Conservation (phyloP, 2,888 invertebrate genomes). For the Rotaria sp. region DNA sequence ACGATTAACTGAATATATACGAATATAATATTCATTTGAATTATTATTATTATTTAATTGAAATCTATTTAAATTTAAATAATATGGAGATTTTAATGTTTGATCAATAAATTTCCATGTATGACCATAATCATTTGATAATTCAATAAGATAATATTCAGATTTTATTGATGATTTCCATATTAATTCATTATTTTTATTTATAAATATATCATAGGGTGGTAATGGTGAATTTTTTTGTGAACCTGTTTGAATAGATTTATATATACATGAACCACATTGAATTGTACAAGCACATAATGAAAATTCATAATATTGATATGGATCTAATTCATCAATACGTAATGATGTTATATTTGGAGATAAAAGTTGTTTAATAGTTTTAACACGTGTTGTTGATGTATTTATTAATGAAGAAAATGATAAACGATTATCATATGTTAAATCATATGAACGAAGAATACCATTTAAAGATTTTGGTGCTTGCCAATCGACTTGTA, state of each 20-base stretch:
- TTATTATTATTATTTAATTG: background rate
- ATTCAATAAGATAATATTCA: slow-evolving; percentile 12
- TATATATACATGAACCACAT: background rate
- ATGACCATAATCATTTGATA: background rate
- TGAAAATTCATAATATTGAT: background rate
- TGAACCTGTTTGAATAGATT: slow-evolving; percentile 1
- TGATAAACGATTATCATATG: background rate
- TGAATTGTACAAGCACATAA: background rate
- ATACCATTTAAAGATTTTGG: background rate
- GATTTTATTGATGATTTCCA: background rate
- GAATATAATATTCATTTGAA: background rate
- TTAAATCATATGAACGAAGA: background rate
- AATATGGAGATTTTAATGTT: background rate
- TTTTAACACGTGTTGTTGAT: background rate
- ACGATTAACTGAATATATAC: background rate
- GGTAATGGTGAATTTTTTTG: background rate
- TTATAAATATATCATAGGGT: background rate
- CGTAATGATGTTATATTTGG: background rate
- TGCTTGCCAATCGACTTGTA: background rate
- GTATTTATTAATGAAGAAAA: background rate
- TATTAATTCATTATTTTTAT: background rate
- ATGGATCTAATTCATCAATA: background rate
- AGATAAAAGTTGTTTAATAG: background rate
- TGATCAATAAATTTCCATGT: background rate
- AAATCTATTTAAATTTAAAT: background rate